Conservation (phyloP, 2,797 vertebrate species). For the Bradypus variegatus region DNA sequence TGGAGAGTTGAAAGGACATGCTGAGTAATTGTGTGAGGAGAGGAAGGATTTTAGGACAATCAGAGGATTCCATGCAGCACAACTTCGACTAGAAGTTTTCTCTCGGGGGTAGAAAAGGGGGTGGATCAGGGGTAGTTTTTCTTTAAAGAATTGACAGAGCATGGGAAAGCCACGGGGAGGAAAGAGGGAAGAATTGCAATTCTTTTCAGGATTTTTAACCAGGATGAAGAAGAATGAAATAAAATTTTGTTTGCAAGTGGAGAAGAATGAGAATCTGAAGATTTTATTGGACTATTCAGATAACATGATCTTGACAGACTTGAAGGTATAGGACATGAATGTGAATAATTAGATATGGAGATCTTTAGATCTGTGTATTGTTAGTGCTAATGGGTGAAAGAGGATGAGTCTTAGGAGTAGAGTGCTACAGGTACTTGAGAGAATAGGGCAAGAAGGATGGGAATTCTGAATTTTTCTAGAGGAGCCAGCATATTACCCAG, state of each 20-base stretch:
- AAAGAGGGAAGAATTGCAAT: neutral
- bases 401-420: neutral
- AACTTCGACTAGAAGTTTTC: neutral
- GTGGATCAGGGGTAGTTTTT: neutral
- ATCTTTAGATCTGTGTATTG: neutral
- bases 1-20: neutral
- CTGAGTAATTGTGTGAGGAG: neutral
- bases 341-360: neutral
- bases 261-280: neutral
- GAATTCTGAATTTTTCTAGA: neutral
- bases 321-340: neutral
- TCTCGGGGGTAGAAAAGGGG: neutral
- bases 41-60: neutral
- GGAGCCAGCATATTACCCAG: neutral
- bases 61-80: neutral
- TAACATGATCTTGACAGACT: neutral
- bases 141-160: neutral
- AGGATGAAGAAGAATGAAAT: neutral
- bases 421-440: neutral
- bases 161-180: neutral
- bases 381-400: neutral
- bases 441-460: neutral
- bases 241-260: neutral
- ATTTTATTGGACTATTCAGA: conserved; percentile 4
- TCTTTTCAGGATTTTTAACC: conserved; percentile 14